Evolutionary conservation across 2,113 vertebrate species (phyloP), one percentile per base, ranked within the genome.

Genomic region (human (Homo sapiens)): DNA sequence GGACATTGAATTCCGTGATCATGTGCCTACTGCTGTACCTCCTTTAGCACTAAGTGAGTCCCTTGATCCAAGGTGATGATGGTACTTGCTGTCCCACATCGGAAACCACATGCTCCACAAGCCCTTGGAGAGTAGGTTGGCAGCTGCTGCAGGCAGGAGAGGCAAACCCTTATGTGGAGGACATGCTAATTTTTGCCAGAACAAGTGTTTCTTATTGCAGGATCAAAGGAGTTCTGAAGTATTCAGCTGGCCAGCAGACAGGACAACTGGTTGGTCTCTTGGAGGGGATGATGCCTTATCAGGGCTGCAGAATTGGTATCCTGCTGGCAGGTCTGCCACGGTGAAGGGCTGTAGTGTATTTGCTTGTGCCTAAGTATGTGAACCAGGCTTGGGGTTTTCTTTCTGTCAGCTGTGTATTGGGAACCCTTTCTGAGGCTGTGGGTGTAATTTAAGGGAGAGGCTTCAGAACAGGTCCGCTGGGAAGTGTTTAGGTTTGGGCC

Each of bases 221-320:
- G 7, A n/a, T 23, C 30, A 20, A n/a, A 45, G 70, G 40, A 78
- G 20, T 48, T 40, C 30, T 7, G 16, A 50, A 25, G 32, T 52
- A 38, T 70, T 70, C 66, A 9, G 6, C 22, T 35, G 6, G 48
- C 61, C 48, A 38, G 2, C 3, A 16, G 16, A 30, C 23, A 45
- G 13, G 16, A 30, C 14, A 45, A 30, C 64, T 68, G 30, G 4
- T 38, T 52, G 57, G 66, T 38, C 43, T 76, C 32, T 61, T 57
- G 8, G 5, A 8, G 25, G 27, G 40, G n/a, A 64, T 13, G 7
- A 38, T 2, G 1, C n/a, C n/a, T 10, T 43, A 20, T 5, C 27
- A 40, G 32, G n/a, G 11, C 13, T 0, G 0, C 30, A 1, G 70
- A 50, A 17, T 79, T 64, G 73, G 32, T 64, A 11, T 78, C 61